Evolutionary conservation across 2,113 vertebrate genomes (phyloP).

Genomic region (Pelecanus crispus): DNA sequence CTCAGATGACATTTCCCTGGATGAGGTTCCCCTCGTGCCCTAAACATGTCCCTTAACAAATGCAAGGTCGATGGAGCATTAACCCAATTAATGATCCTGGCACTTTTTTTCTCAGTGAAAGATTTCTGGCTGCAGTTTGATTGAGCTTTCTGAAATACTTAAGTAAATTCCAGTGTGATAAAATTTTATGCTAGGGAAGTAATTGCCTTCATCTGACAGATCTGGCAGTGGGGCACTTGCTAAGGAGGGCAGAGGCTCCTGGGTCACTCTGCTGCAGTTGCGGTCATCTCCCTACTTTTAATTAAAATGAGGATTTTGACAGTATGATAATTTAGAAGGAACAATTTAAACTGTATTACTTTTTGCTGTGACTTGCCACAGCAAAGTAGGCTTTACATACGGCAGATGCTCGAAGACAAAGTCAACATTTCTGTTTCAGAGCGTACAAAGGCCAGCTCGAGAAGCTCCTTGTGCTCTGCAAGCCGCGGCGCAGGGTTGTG

Average conservation of each 20-base stretch:
- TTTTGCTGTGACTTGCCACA: neutral
- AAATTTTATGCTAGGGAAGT: neutral
- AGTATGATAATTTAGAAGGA: neutral
- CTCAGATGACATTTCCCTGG: neutral
- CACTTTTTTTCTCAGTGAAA: neutral
- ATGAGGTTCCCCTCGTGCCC: neutral
- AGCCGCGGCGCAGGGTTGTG: rapidly evolving
- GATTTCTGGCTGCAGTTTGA: neutral
- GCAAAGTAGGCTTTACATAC: neutral
- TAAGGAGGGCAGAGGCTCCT: neutral
- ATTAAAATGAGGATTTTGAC: conserved; percentile 12
- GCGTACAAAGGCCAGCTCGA: rapidly evolving
- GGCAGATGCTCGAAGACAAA: neutral
- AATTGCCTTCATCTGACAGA: conserved; percentile 12
- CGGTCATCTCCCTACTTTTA: neutral
- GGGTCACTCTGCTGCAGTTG: rapidly evolving
- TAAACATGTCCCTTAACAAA: conserved; percentile 7
- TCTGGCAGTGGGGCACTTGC: neutral
- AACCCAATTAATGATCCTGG: neutral
- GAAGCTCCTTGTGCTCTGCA: neutral
- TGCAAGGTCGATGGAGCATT: neutral
- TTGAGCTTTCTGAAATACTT: neutral
- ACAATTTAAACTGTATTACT: neutral
- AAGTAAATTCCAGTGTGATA: neutral
- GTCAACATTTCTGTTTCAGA: neutral